Base-by-base conservation (phyloP, 1,140 invertebrate species). In the Camponotus pennsylvanicus region DNA sequence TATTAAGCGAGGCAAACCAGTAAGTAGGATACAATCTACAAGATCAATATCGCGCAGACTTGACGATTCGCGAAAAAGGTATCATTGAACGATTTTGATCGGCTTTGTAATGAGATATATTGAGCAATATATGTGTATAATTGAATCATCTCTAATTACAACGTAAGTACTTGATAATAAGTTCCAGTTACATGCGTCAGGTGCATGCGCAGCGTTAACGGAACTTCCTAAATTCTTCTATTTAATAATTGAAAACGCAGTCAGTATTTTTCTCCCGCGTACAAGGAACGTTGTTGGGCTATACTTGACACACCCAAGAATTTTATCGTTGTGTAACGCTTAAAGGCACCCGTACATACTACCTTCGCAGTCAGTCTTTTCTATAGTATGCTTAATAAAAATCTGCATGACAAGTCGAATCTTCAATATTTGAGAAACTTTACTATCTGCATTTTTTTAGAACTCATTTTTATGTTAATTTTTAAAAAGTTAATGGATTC, bases 231-330 rank as follows among this genome's bases (percentile, higher is more conserved):
- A 27, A n/a, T 66, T 37, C 0, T 52, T 9, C 7, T 21, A 45
- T 52, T 59, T 71, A 34, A 73, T 69, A 6, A 40, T n/a, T 70
- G 63, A 59, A 70, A 40, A 75, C n/a, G 69, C 67, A 77, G 42
- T 49, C 66, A 77, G 78, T 40, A 27, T 77, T 76, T 77, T 89
- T 64, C 59, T 32, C 34, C 57, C 7, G 40, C 40, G 8, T 27
- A 37, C 61, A 67, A 89, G 71, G 86, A 87, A 88, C 77, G 86
- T 66, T 79, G 67, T 80, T 27, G 21, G 49, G 27, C n/a, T 78
- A 40, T 66, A 64, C 49, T 66, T 67, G 91, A 93, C 93, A 94
- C 94, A 90, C 94, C 94, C 92, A 92, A 91, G 93, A 94, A 94
- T 95, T 94, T 94, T 87, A 89, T 86, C 84, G 88, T 91, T 92